Conservation (phyloP, 2,888 invertebrate species). For the Melieria picta region DNA sequence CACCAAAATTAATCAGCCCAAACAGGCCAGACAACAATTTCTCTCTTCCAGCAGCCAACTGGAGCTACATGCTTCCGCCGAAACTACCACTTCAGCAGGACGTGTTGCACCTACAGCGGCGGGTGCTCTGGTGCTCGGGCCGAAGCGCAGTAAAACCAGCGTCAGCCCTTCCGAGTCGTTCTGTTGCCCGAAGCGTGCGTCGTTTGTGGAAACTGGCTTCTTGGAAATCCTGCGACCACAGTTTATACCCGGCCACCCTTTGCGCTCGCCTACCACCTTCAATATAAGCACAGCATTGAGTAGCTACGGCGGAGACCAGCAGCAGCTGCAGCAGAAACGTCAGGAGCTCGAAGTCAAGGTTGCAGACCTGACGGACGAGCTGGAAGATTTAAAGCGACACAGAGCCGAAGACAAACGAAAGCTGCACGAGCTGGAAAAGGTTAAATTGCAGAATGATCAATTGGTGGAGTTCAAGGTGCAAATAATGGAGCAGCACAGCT, state of each 20-base stretch:
- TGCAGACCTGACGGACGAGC: slow-evolving; percentile 65
- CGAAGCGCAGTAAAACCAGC: slow-evolving; percentile 60
- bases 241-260: slow-evolving; percentile 84
- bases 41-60: slow-evolving; percentile 75
- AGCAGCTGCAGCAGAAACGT: slow-evolving; percentile 32
- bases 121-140: slow-evolving; percentile 46
- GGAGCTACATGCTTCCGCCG: neutral
- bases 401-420: slow-evolving; percentile 90
- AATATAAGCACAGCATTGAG: slow-evolving; percentile 30
- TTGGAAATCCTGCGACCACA: slow-evolving; percentile 89
- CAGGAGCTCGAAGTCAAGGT: slow-evolving; percentile 42
- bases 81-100: neutral
- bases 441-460: slow-evolving; percentile 90
- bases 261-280: slow-evolving; percentile 71
- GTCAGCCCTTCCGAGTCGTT: slow-evolving; percentile 68
- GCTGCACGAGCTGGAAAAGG: slow-evolving; percentile 88
- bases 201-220: slow-evolving; percentile 91
- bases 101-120: slow-evolving; percentile 44
- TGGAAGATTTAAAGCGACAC: slow-evolving; percentile 94
- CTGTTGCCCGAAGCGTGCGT: slow-evolving; percentile 72
- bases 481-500: slow-evolving; percentile 90
- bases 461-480: slow-evolving; percentile 91
- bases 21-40: slow-evolving; percentile 73
- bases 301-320: slow-evolving; percentile 50
- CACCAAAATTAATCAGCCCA: slow-evolving; percentile 44